phyloP scores from a whole-genome alignment of 2,888 invertebrate genomes.

The Tenthredo scrophulariae region DNA sequence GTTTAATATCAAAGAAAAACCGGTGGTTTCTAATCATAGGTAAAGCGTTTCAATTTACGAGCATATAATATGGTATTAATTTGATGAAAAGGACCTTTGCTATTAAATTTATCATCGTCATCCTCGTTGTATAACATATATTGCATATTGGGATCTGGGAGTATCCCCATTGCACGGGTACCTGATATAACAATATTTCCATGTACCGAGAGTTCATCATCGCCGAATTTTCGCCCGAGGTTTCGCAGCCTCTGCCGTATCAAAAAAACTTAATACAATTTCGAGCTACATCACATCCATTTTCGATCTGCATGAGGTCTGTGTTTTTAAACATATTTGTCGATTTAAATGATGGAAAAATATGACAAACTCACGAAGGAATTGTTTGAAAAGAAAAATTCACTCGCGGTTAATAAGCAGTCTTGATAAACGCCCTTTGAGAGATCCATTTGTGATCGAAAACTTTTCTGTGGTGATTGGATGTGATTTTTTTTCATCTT shows the following conservation, averaged over 20 bases:
- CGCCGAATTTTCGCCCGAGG: background rate
- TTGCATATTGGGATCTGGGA: background rate
- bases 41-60: background rate
- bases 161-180: background rate
- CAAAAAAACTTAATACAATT: background rate
- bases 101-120: background rate
- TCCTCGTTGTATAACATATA: background rate
- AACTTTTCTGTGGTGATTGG: slow-evolving; percentile 3
- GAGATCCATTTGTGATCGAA: background rate
- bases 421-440: background rate
- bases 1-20: slow-evolving; percentile 13
- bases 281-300: background rate
- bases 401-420: background rate
- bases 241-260: background rate
- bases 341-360: background rate
- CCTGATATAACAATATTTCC: background rate
- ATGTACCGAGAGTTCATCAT: background rate
- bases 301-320: background rate
- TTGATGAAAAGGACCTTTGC: background rate
- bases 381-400: background rate
- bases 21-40: background rate
- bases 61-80: slow-evolving; percentile 2
- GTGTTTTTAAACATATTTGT: background rate
- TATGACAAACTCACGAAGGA: too few relatives aligned
- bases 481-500: background rate